Base-by-base conservation (phyloP, 2,113 vertebrate species). In the Pachycephala philippinensis region DNA sequence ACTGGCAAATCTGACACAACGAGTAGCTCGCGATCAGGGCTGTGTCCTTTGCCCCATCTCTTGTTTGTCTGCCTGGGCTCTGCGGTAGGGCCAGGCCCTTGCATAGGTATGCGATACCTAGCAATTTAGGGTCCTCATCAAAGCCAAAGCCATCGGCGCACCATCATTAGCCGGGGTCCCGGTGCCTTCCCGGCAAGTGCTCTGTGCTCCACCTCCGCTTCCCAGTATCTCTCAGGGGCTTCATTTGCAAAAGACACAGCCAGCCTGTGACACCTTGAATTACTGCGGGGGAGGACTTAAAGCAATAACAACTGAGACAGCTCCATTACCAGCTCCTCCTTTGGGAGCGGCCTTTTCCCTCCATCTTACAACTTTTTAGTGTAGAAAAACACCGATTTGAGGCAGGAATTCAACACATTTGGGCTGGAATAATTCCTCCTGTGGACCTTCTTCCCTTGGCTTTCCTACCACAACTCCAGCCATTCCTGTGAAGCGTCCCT, bases 401-500 rank as follows among this genome's bases (percentile, higher is more conserved):
- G 83, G 23, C 52, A 90, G 35, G 30, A 78, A 78, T 70, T 74
- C 35, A 52, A 65, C 26, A 2, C 9, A 13, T 75, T 56, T 40
- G 17, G n/a, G 21, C 50, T 17, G 9, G 27, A 82, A 19, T 24
- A 69, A 60, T 60, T 88, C 44, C 31, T 65, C 31, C 24, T 0
- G 6, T 12, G 49, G 24, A 49, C 54, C 10, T 7, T 20, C 47
- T 52, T 70, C 18, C 21, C 45, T 61, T 45, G 27, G 21, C 28
- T 78, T 87, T 42, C 44, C 50, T 35, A 12, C 42, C 37, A 15
- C 0, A 0, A 53, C 26, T 83, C 39, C 37, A 72, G 64, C 50
- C 23, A 35, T 5, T 49, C 14, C 1, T 0, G 1, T 8, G 2
- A 71, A 65, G 63, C 0, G 0, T 33, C 21, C 1, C 53, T 35